Base-by-base conservation (phyloP, 2,888 invertebrate genomes). In the Azorinus chamasolen region DNA sequence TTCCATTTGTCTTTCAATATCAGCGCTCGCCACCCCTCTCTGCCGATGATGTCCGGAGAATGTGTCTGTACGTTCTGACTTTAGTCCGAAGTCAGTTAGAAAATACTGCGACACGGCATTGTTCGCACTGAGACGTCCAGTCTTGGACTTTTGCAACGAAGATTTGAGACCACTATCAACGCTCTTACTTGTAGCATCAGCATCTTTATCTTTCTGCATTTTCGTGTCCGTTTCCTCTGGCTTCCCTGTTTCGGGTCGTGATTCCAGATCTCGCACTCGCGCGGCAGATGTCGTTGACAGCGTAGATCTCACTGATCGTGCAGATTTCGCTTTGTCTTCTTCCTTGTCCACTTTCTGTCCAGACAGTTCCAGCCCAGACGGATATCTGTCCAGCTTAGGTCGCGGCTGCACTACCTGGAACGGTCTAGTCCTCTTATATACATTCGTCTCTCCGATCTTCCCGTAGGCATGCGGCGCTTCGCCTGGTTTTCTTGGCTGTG, bases 41-140 rank as follows among this genome's bases (percentile, higher is more conserved):
- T 77, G 62, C 25, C 69, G 45, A 14, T 72, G 68, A 48, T 83
- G 78, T 39, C 85, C 83, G n/a, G 83, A 75, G 59, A 85, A 85
- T 2, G 83, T 77, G 39, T 85, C 85, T 2, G 83, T 78, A 57
- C 73, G 69, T 4, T 75, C 63, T 20, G 71, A 51, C 22, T 66
- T 63, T 4, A 85, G 63, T 41, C 85, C 85, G 45, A 81, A 85
- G 32, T 85, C 83, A 6, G 73, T 72, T n/a, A 81, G 74, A 63
- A 83, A 81, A n/a, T 80, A 68, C n/a, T 43, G 55, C 1, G 80
- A 80, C 5, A 76, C 48, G 24, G 53, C 27, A 37, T 55, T 75
- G 43, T 27, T 65, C 20, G 61, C 66, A 62, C 76, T 66, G 12
- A 54, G 50, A 22, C 54, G 46, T 12, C 55, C 62, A 10, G 32